Evolutionary conservation across 1,140 invertebrate genomes (phyloP), one percentile per base, ranked within the genome.

Genomic region (Drosophila tani): DNA sequence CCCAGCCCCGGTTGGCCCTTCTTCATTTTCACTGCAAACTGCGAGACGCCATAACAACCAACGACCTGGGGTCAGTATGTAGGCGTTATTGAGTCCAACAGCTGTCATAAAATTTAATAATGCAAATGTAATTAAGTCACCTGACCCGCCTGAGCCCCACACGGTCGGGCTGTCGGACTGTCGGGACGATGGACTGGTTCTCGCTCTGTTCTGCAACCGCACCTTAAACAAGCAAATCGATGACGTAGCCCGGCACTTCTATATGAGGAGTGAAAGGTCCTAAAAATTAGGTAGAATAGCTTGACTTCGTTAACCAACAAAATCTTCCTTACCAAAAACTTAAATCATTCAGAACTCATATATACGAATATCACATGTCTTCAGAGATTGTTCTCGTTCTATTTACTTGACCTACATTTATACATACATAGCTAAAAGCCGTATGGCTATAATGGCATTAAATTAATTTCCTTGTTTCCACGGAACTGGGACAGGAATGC

Each of bases 61-160:
- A 38, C 53, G 45, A 24, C 24, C 62, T 49, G 55, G 53, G 51
- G 74, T 76, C 74, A 76, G 50, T 63, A 45, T 63, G 68, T 47
- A 66, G 60, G 49, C 55, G 76, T 81, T 81, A 71, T 81, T 81
- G 77, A 66, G 73, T 60, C 66, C 76, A 88, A 63, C 74, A 75
- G 60, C 74, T 81, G 81, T 85, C 85, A 90, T 88, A 90, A 88
- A 88, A 90, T 90, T 88, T 90, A 88, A 90, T 90, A 88, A 90
- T 88, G 81, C 79, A 88, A 88, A 90, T 90, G 81, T 85, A 90
- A 88, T 88, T 88, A 85, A 90, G 66, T 84, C 69, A 75, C 58
- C 75, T 82, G 70, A 69, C 64, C 63, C 60, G 58, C 9, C 51
- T 24, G 53, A 40, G 55, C 41, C 41, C 58, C 41, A 63, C 53